Percentiles rank a stretch among this genome's conserved stretches.
Evolutionary conservation across 2,888 invertebrate species (phyloP).

Genomic region (Eueremaeus valkanovi): DNA sequence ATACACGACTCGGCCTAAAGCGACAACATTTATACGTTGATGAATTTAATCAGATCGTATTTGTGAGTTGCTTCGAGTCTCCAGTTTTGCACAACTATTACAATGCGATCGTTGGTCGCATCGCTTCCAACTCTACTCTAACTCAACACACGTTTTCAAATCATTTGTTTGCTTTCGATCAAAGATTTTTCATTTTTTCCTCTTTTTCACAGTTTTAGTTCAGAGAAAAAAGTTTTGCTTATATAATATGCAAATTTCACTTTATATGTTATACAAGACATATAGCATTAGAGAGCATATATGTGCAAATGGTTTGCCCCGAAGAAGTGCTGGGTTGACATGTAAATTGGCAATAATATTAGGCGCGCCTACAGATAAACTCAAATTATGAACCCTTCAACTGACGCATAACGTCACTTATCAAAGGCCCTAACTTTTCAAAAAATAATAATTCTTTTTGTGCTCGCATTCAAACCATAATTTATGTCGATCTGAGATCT

Average conservation of each 20-base stretch:
- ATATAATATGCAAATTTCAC: not conserved
- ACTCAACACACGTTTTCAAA: constrained; percentile 12
- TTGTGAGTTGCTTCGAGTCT: not conserved
- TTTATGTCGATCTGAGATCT: constrained; percentile 30
- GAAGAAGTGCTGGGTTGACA: not conserved
- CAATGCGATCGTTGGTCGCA: not conserved
- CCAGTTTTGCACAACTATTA: not conserved
- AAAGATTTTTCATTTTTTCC: not conserved
- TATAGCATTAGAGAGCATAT: not conserved
- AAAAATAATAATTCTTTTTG: constrained; percentile 26
- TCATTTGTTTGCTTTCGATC: constrained; percentile 13
- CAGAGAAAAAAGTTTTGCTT: not conserved
- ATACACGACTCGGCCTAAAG: constrained; percentile 34
- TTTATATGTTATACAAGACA: not conserved
- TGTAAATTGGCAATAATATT: constrained; percentile 24
- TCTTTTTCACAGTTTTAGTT: not conserved
- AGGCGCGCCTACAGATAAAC: constrained; percentile 31
- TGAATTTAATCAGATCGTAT: constrained; percentile 31
- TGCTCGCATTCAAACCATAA: constrained; percentile 11
- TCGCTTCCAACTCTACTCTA: not conserved
- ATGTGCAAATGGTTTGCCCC: constrained; percentile 1
- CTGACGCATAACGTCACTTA: constrained; percentile 28
- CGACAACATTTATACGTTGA: constrained; percentile 34
- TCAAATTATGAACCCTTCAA: constrained; percentile 34
- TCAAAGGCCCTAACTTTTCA: constrained; percentile 7